Base-by-base conservation (phyloP, 2,888 invertebrate species). In the Lasioglossum vierecki region DNA sequence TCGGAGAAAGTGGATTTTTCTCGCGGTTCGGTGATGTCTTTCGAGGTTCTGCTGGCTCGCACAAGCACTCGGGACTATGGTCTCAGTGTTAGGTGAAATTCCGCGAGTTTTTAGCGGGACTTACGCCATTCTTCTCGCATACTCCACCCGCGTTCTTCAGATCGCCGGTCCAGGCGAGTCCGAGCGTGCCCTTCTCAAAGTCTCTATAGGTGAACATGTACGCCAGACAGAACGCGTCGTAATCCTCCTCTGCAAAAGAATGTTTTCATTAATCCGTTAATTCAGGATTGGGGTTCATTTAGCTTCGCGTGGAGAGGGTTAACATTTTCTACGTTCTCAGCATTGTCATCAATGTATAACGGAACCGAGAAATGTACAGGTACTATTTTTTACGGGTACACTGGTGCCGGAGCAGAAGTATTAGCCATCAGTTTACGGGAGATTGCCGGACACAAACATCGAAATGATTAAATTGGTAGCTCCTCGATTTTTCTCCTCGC, bases 141-240 rank as follows among this genome's bases (percentile, higher is more conserved):
- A 99, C 99, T 49, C 99, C 99, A 13, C 99, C 99, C 44, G 99
- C 98, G 94, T 99, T 99, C 95, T 98, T 98, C 68, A 99, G 96
- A 95, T 99, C 99, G 0, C 98, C 98, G 0, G 99, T 99, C 99
- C 99, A 99, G 9, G 99, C 99, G 84, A 99, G 96, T 13, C 99
- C 99, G 86, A 99, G 96, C 8, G 99, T 99, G 57, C 99, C 99
- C 97, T 99, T 98, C 95, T 99, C 98, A 93, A 99, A 99, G 95
- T 99, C 99, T 77, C 99, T 96, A 95, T 99, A 99, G 30, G 99
- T 99, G 95, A 99, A 99, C 97, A 99, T 99, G 95, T 99, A 99
- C 79, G 99, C 99, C 94, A 99, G 96, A 94, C 99, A 99, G 95
- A 99, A 99, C 35, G 99, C 98, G 95, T 99, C 99, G 95, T 99